A percentile compares a stretch with the other conserved stretches of the same genome.
Evolutionary conservation across 2,113 vertebrate genomes (phyloP).

Genomic region (Anser cygnoides): DNA sequence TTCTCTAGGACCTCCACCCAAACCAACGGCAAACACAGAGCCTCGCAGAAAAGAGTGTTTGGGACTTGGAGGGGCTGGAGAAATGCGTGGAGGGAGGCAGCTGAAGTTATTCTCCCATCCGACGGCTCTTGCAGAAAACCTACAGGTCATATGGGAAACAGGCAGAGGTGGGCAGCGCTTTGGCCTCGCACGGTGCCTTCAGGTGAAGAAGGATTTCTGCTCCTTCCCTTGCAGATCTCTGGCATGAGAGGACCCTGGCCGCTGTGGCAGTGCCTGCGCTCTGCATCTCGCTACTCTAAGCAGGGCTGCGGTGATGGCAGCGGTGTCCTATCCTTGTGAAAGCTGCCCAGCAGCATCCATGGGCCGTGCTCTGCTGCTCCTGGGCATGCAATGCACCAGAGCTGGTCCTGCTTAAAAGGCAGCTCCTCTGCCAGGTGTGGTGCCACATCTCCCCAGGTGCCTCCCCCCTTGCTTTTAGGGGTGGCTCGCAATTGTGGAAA

Average conservation of each 20-base stretch:
- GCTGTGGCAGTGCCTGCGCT: not conserved
- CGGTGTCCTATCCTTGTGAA: fast-evolving
- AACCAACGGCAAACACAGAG: not conserved
- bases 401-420: not conserved
- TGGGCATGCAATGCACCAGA: fast-evolving
- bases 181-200: not conserved
- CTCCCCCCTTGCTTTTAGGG: not conserved
- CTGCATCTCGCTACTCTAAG: not conserved
- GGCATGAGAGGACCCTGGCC: not conserved
- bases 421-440: not conserved
- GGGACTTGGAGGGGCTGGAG: not conserved
- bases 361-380: not conserved
- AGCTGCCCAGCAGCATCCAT: not conserved
- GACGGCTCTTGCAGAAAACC: not conserved
- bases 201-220: not conserved
- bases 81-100: not conserved
- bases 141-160: not conserved
- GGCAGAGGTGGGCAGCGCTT: too few species aligned
- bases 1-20: not conserved
- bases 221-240: not conserved
- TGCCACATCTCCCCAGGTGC: not conserved
- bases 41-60: not conserved
- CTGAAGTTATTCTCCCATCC: not conserved
- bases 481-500: not conserved
- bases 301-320: not conserved